Evolutionary conservation across 1,140 invertebrate species (phyloP), one percentile per base, ranked within the genome.

Genomic region (Zophobas morio): DNA sequence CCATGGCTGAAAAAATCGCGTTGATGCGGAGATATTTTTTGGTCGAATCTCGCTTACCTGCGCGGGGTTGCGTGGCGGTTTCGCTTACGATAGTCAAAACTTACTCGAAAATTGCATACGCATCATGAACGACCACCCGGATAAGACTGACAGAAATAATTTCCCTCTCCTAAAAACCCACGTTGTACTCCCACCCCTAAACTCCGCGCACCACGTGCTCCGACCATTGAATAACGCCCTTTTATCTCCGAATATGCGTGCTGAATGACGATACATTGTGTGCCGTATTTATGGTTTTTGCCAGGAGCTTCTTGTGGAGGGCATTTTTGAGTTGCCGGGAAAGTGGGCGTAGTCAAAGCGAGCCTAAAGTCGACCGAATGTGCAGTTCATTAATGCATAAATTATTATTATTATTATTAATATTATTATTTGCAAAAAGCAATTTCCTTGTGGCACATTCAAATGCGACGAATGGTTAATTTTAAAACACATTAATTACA

Each of bases 1-100:
- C 85, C 85, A 86, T 86, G 36, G 63, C 82, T 82, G 57, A 42
- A 81, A 83, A 72, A 82, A 70, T 46, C 33, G 42, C 42, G 32
- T 46, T 47, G 46, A 20, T 20, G 20, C 20, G 20, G 6, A 35
- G 4, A 32, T 3, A 32, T 49, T 51, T 49, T 32, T 34, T 39
- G 32, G 35, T 20, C 6, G 36, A 60, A 1, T 5, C 32, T 8
- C 37, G 46, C 72, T 74, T 57, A 74, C 72, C 72, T 53, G 47
- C 36, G 36, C 20, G 2, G 66, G 32, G 20, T 20, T 71, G 42
- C 6, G 8, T 32, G 32, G 6, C 3, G 3, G 1, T 76, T 53
- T 73, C 42, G 46, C 73, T 73, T 57, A 60, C 60, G 51, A 66
- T 60, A 72, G 34, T 60, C 42, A 20, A 53, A 70, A 74, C 66